Evolutionary conservation across 2,113 vertebrate species (phyloP), one percentile per base, ranked within the genome.

Genomic region (Serinus canaria): DNA sequence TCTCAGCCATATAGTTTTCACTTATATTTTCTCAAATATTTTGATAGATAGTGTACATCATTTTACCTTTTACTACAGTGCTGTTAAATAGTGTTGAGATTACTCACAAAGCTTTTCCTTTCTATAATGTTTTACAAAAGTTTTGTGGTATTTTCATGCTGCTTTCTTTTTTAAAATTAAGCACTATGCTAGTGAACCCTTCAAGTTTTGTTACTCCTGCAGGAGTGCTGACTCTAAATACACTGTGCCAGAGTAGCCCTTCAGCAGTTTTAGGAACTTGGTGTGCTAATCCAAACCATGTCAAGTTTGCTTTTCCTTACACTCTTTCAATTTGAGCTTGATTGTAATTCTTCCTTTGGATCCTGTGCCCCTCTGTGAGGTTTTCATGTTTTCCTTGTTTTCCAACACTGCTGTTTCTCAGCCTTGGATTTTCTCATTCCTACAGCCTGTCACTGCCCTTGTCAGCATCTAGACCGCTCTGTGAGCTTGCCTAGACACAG

Each of bases 401-500:
- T 44, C 33, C 25, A 37, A 2, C 33, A 16, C 0, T 50, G 73
- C 3, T 60, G 23, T 46, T 55, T 60, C 31, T 89, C 64, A 25
- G 18, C 30, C 15, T 68, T 43, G 22, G 7, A 81, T 23, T 15
- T 76, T 83, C 24, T 15, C 15, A 62, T 88, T 52, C 50, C 20
- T 85, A 15, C 22, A 41, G 31, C 0, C 1, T 70, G 10, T n/a
- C 74, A 9, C 39, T 49, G 39, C 68, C 49, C 13, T 21, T 80
- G 44, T 41, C 43, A 76, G 73, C 58, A 50, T 41, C 13, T 22
- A 41, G 44, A 43, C 19, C 0, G 3, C 0, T 0, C 15, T 66
- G 31, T 62, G 56, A 72, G 21, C 81, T 72, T 52, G 15, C 59
- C 17, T 46, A 30, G 31, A n/a, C n/a, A 31, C 23, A 60, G 28